phyloP scores from a whole-genome alignment of 2,797 vertebrate genomes.

The Sebastes iracundus region DNA sequence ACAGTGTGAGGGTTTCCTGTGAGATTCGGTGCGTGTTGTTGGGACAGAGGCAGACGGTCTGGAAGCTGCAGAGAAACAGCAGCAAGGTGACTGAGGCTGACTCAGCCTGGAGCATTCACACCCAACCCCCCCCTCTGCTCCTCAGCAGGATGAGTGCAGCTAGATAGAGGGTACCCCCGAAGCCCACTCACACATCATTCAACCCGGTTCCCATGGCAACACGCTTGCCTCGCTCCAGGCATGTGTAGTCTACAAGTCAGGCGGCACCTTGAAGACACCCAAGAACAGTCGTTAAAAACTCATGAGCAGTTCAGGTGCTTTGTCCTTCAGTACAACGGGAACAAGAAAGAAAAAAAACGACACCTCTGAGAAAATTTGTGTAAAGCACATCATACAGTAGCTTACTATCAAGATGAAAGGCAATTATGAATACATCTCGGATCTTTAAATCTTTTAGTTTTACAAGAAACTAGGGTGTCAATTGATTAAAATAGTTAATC shows the following conservation, averaged over 20 bases:
- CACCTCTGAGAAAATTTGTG: background rate
- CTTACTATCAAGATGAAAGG: background rate
- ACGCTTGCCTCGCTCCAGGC: conserved; percentile 41
- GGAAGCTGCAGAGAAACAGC: conserved; percentile 18
- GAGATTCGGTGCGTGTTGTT: background rate
- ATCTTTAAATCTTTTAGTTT: background rate
- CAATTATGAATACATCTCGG: background rate
- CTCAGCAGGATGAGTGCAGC: conserved; percentile 26
- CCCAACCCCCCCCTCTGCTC: conserved; percentile 1
- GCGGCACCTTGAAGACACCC: conserved; percentile 38
- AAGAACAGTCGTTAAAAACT: conserved; percentile 45
- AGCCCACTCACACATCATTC: conserved; percentile 52
- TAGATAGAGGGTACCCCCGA: conserved; percentile 54
- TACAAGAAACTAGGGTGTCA: too few species aligned
- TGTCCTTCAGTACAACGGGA: background rate
- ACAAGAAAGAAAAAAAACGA: background rate
- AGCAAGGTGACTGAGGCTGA: conserved; percentile 40
- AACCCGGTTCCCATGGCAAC: conserved; percentile 63
- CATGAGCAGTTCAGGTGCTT: conserved; percentile 35
- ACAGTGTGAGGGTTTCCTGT: conserved; percentile 16
- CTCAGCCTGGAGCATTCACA: conserved; percentile 45
- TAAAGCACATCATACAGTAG: background rate
- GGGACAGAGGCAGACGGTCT: conserved; percentile 15
- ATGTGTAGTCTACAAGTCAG: conserved; percentile 21
- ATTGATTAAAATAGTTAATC: too few species aligned